Evolutionary conservation across 30 jellyfish, hydroid and myxozoan species (phyloP).

Genomic region (Clytia hemisphaerica): DNA sequence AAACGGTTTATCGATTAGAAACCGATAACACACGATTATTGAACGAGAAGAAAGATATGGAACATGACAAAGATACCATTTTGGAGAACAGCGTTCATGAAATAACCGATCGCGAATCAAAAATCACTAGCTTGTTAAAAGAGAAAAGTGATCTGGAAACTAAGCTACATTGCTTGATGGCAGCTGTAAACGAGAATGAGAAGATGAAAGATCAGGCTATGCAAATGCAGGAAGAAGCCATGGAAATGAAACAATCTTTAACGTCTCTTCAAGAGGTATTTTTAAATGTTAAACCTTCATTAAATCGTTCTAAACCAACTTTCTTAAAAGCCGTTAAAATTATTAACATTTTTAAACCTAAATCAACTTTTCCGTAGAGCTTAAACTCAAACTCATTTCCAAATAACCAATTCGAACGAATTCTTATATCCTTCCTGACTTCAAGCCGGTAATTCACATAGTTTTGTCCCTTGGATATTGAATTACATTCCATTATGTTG

Average conservation of each 20-base stretch:
- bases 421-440: too few relatives aligned
- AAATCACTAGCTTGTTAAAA: conserved; percentile 37
- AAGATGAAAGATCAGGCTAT: conserved; percentile 37
- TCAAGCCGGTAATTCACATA: too few relatives aligned
- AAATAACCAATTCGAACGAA: too few relatives aligned
- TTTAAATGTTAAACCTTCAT: too few relatives aligned
- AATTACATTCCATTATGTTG: too few relatives aligned
- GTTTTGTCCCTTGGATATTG: too few relatives aligned
- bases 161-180: conserved; percentile 24
- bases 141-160: conserved; percentile 45
- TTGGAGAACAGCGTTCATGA: conserved; percentile 92
- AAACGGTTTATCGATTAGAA: conserved; percentile 30
- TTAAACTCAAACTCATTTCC: too few relatives aligned
- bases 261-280: conserved; percentile 55
- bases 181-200: conserved; percentile 46
- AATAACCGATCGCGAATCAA: conserved; percentile 81
- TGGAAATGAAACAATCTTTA: conserved; percentile 45
- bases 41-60: conserved; percentile 35
- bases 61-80: conserved; percentile 67
- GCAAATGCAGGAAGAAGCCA: conserved; percentile 39
- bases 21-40: conserved; percentile 34
- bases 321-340: too few relatives aligned
- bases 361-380: too few relatives aligned
- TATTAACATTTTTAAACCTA: too few relatives aligned
- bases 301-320: too few relatives aligned